A percentile compares a stretch with the other conserved stretches of the same genome.
phyloP scores from a whole-genome alignment of 2,113 vertebrate genomes.

The Hypanus sabinus region DNA sequence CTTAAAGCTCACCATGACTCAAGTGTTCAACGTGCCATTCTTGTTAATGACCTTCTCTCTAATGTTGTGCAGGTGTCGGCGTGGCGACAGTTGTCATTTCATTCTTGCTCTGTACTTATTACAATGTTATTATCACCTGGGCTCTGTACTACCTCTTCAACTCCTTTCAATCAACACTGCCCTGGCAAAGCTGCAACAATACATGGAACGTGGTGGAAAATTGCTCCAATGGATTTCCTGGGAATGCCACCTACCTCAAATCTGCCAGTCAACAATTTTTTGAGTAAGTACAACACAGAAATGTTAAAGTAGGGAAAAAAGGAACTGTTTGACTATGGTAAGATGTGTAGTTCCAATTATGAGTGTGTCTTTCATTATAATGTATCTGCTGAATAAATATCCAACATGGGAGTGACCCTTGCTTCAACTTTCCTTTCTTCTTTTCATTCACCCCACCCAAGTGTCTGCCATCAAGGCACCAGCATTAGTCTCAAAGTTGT shows the following conservation, averaged over 20 bases:
- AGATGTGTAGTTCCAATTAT: neutral
- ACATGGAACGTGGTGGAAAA: constrained; percentile 55
- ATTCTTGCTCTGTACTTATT: constrained; percentile 59
- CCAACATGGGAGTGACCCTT: too few species aligned
- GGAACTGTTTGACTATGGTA: neutral
- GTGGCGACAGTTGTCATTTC: constrained; percentile 59
- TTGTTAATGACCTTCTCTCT: constrained; percentile 19
- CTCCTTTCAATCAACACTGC: constrained; percentile 52
- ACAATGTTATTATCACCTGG: constrained; percentile 63
- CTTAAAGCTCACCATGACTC: constrained; percentile 38
- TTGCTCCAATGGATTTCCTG: constrained; percentile 57
- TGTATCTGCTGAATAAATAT: too few species aligned
- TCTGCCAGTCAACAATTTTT: constrained; percentile 65
- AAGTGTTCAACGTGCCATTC: neutral
- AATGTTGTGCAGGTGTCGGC: constrained; percentile 56
- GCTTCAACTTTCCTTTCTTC: neutral
- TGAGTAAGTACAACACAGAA: constrained; percentile 51
- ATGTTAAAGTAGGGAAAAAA: neutral
- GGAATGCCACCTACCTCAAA: constrained; percentile 52
- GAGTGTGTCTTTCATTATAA: neutral
- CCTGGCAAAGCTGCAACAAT: constrained; percentile 61
- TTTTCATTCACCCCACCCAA: neutral
- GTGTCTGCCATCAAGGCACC: neutral
- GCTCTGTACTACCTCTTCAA: constrained; percentile 59
- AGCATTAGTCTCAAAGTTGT: neutral